Evolutionary conservation across 2,113 vertebrate genomes (phyloP).

Genomic region (Megaleporinus macrocephalus): DNA sequence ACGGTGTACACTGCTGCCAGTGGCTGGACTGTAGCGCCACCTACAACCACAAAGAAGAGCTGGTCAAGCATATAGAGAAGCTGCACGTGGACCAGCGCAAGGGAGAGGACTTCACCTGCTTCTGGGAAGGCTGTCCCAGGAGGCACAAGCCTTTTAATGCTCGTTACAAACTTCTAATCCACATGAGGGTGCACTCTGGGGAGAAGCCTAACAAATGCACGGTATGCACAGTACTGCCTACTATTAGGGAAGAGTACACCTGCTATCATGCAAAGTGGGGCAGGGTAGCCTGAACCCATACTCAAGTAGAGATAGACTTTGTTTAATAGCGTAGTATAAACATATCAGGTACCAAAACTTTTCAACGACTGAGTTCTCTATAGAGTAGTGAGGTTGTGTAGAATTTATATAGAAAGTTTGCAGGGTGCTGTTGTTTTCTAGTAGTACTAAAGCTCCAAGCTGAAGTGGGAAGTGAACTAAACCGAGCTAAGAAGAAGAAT

Average conservation of each 20-base stretch:
- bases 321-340: no score
- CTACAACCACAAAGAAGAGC: constrained; percentile 91
- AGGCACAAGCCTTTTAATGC: constrained; percentile 94
- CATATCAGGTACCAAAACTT: no score
- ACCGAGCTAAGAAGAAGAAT: no score
- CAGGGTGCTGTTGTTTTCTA: no score
- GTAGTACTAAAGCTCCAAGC: no score
- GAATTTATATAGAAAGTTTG: no score
- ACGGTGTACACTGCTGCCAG: constrained; percentile 80
- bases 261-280: neutral
- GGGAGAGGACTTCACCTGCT: constrained; percentile 94
- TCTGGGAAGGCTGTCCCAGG: constrained; percentile 90
- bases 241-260: neutral
- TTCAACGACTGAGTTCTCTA: no score
- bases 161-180: constrained; percentile 96
- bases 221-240: constrained; percentile 76
- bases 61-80: constrained; percentile 94
- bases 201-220: constrained; percentile 98
- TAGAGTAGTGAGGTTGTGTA: no score
- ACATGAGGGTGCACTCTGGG: constrained; percentile 98
- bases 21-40: constrained; percentile 87
- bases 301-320: no score
- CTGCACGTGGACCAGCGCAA: constrained; percentile 92
- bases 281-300: neutral
- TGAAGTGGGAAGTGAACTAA: no score